phyloP scores from a whole-genome alignment of 2,888 invertebrate species.

The Acrobasis consociella region DNA sequence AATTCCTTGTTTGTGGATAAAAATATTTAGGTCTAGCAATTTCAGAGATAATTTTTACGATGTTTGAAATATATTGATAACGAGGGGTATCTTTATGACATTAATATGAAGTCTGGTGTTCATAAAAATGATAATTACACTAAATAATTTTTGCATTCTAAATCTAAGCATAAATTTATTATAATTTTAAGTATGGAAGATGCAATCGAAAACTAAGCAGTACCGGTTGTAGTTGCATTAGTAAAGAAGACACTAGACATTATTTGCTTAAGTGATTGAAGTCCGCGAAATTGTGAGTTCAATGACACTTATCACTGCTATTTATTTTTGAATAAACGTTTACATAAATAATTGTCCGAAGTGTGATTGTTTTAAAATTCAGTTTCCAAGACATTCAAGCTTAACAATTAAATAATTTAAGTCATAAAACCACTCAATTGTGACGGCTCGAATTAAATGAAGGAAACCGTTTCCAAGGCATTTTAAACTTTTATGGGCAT shows the following conservation, averaged over 20 bases:
- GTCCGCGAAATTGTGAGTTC: not conserved
- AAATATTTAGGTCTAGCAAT: slow-evolving; percentile 28
- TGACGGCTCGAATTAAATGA: slow-evolving; percentile 47
- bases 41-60: slow-evolving; percentile 20
- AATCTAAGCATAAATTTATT: too few relatives aligned
- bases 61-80: not conserved
- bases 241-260: not conserved
- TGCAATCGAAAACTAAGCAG: too few relatives aligned
- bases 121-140: not conserved
- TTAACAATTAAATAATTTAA: slow-evolving; percentile 41
- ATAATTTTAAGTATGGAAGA: too few relatives aligned
- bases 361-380: not conserved
- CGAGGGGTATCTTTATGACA: not conserved
- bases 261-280: too few relatives aligned
- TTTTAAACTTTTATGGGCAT: slow-evolving; percentile 21
- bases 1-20: slow-evolving; percentile 19
- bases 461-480: slow-evolving; percentile 26
- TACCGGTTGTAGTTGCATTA: not conserved
- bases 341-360: not conserved
- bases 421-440: slow-evolving; percentile 55
- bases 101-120: not conserved
- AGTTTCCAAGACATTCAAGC: not conserved
- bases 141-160: too few relatives aligned
- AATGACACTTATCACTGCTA: not conserved
- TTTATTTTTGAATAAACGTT: not conserved